Evolutionary conservation across 2,797 vertebrate genomes (phyloP), one percentile per base, ranked within the genome.

Genomic region (Etheostoma nigrum): DNA sequence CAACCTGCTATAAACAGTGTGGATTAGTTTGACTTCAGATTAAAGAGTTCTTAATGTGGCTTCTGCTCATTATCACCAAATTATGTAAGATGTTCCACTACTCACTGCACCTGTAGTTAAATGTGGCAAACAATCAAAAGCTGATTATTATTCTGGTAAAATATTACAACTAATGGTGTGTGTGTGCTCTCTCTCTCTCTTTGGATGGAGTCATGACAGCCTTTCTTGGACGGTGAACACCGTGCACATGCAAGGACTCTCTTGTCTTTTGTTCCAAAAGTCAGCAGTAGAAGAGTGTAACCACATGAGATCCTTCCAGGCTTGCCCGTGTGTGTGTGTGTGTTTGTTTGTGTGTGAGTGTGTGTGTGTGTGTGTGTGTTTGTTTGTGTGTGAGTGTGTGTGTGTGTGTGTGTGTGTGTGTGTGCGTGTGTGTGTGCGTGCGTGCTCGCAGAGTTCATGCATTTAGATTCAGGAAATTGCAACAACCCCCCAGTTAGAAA

Each of bases 201-300:
- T 83, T 40, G 52, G 64, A 80, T 81, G 69, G 76, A 88, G 83
- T 84, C 89, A 82, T 88, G 90, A 87, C 89, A 87, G 86, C 63
- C 72, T 92, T 77, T 86, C 76, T 87, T 80, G 78, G 89, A 84
- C 21, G 23, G 66, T 87, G 80, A 82, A 62, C 80, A 69, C 75
- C 60, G 65, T 84, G 87, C 83, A 81, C 88, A 85, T 87, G 80
- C 88, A 59, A 84, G 53, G 53, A 84, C 76, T 73, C 74, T 74
- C 59, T 79, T 42, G 57, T 81, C 76, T 89, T 74, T 80, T 81
- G 74, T 90, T 88, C 78, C 77, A 85, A 57, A 68, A 86, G 69
- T 84, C 78, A 66, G 69, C 80, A 78, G 71, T 49, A 64, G 78
- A 75, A 61, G 70, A 79, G 66, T 55, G 79, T 74, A 81, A 85